These are phyloP conservation scores for Hypselothyrea guttata DNA, from an alignment of 2,888 invertebrate genomes.

Conservation along the genomic window DNA sequence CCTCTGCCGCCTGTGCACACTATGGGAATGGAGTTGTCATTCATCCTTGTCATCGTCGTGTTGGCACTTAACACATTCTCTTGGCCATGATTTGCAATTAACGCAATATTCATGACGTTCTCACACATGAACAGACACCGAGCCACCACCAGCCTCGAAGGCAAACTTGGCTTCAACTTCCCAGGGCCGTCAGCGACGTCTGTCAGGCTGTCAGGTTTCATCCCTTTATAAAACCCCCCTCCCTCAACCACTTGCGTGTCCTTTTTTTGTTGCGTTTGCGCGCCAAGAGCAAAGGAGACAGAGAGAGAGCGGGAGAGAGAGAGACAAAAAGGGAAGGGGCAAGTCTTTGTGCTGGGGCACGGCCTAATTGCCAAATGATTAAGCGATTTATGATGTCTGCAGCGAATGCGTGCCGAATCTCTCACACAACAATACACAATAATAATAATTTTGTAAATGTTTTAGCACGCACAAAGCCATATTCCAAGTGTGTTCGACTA, in stretches of 20 bases:
- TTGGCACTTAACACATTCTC: constrained; percentile 76
- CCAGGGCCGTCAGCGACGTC: constrained; percentile 34
- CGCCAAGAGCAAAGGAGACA: too few relatives aligned
- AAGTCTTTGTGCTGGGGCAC: constrained; percentile 44
- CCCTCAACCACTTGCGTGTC: constrained; percentile 25
- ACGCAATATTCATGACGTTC: constrained; percentile 81
- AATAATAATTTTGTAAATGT: constrained; percentile 71
- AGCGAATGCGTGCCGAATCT: constrained; percentile 67
- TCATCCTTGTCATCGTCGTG: constrained; percentile 65
- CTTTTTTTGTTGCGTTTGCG: constrained; percentile 40
- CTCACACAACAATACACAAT: constrained; percentile 46
- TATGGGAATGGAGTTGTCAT: constrained; percentile 53
- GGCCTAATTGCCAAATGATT: constrained; percentile 83
- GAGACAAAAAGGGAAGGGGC: constrained; percentile 42
- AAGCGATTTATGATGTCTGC: constrained; percentile 82
- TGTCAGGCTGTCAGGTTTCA: constrained; percentile 38
- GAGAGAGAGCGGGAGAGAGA: too few relatives aligned
- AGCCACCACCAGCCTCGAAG: constrained; percentile 41
- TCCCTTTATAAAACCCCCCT: constrained; percentile 34
- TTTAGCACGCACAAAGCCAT: constrained; percentile 61
- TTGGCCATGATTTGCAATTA: constrained; percentile 81
- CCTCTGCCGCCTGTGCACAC: constrained; percentile 24
- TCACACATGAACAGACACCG: constrained; percentile 79
- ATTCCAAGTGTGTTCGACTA: constrained; percentile 3
- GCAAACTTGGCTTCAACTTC: constrained; percentile 29